Base-by-base conservation (phyloP, 2,113 vertebrate species). In the Epinephelus fuscoguttatus region DNA sequence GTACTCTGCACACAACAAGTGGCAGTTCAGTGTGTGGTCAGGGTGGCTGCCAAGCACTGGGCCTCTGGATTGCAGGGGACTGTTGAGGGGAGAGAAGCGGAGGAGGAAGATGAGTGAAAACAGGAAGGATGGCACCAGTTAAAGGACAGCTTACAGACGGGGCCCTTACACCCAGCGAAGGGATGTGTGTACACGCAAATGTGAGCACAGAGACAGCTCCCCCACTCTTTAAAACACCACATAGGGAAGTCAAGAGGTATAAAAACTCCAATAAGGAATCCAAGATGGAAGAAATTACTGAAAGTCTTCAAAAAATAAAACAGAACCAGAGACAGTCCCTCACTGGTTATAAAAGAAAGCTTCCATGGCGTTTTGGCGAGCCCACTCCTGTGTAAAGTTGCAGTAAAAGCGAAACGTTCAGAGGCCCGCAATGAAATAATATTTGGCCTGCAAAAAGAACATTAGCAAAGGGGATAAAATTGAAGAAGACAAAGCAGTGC, bases 111-210 rank as follows among this genome's bases (percentile, higher is more conserved):
- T 92, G 89, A 93, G 87, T 83, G 81, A 91, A 93, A 94, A 96
- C 94, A 96, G 95, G 95, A 96, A 96, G 94, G 94, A 96, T 96
- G 94, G 94, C 95, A 95, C 95, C 90, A 87, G 91, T 86, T 87
- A 90, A 94, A 94, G 94, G 94, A 94, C 93, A 93, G 86, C 87
- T 92, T 72, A 85, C 78, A 85, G 78, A 85, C 71, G 75, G 92
- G 86, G 89, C 84, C 87, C 87, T 87, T 62, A 82, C 86, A 90
- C 80, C 82, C 90, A 87, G 71, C 71, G 80, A 68, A 76, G 60
- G 80, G 69, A 78, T 70, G 79, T 67, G 80, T 69, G 73, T 14
- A 4, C 71, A 47, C 17, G 4, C 67, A 80, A 70, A 81, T 62
- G 56, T 55, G 69, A 70, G 8, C 78, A 7, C 62, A 67, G 56